Evolutionary conservation across 2,113 vertebrate genomes (phyloP), one percentile per base, ranked within the genome.

Genomic region (Coptodon rendalli): DNA sequence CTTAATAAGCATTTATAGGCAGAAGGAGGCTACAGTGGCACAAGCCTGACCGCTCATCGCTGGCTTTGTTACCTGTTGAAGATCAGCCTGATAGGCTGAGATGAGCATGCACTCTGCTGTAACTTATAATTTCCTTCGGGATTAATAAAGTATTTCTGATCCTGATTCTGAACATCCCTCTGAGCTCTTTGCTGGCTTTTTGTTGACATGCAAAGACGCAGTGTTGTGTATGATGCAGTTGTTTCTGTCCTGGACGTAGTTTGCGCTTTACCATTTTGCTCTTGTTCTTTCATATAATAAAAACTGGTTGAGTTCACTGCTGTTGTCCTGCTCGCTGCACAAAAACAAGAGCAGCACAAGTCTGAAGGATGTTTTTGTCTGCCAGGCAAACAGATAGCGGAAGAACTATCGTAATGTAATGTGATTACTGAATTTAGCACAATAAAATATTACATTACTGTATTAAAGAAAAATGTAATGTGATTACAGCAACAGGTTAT

Each of bases 361-460:
- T 71, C 6, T 1, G 34, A 14, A 68, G 66, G 38, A 43, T 24
- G 7, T 14, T 71, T 43, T 6, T 27, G 8, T 27, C 0, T 14
- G 36, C 8, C 66, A 43, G 22, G 66, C 12, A 14, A 43, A 43
- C 38, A 73, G 13, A 73, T 0, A 45, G 7, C 8, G 27, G 22
- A 73, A 45, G 40, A 73, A 45, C 40, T 2, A 27, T 0, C 0
- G 13, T 27, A 71, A 43, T 6, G 12, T 0, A 43, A 71, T 6
- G 36, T 9, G 12, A 40, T 40, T 68, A 68, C 1, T 9, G 36
- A 68, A 3, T 40, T 68, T 24, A 6, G n/a, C 24, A 14, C 63
- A 71, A 24, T 24, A 24, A 71, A 8, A 24, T 40, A 9, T 40
- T 43, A 43, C 5, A 24, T 71, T 71, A 43, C 36, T 71, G n/a